Percentiles rank a stretch among this genome's conserved stretches.
Conservation (phyloP, 2,888 invertebrate genomes). For the Plemyria rubiginata region DNA sequence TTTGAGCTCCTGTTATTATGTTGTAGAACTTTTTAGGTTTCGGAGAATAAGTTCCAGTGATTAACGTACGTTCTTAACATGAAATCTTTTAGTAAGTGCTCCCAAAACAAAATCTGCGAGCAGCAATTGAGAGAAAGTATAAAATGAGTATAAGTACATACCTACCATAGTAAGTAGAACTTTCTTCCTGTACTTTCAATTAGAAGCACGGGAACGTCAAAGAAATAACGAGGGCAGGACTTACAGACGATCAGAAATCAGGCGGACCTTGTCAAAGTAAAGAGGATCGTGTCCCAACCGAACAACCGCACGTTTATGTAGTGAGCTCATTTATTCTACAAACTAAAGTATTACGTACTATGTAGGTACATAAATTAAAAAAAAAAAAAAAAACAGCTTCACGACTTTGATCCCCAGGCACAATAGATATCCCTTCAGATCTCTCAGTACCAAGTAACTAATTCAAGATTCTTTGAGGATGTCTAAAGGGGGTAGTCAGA, state of each 20-base stretch:
- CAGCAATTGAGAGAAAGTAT: slow-evolving; percentile 11
- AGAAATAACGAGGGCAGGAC: slow-evolving; percentile 63
- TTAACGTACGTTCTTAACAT: too few species aligned
- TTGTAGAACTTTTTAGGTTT: too few species aligned
- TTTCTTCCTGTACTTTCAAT: slow-evolving; percentile 49
- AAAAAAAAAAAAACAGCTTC: too few species aligned
- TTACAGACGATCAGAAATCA: slow-evolving; percentile 50
- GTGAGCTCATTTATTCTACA: not conserved
- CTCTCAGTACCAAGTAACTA: too few species aligned
- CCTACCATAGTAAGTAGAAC: slow-evolving; percentile 49
- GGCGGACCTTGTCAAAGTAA: slow-evolving; percentile 34
- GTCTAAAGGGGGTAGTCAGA: too few species aligned
- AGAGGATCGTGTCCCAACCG: slow-evolving; percentile 32
- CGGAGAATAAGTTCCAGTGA: too few species aligned
- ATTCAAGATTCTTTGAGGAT: too few species aligned
- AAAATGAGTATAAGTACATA: slow-evolving; percentile 26
- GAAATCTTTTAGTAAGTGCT: not conserved
- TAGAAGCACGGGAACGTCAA: slow-evolving; percentile 51
- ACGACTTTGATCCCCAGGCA: too few species aligned
- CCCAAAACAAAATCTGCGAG: slow-evolving; percentile 8
- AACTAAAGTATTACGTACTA: too few species aligned
- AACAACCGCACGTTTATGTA: slow-evolving; percentile 2
- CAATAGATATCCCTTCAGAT: too few species aligned
- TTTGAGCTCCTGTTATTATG: too few species aligned
- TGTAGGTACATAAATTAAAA: too few species aligned